Base-by-base conservation (phyloP, 2,888 invertebrate species). In the Pogonocherus hispidulus region DNA sequence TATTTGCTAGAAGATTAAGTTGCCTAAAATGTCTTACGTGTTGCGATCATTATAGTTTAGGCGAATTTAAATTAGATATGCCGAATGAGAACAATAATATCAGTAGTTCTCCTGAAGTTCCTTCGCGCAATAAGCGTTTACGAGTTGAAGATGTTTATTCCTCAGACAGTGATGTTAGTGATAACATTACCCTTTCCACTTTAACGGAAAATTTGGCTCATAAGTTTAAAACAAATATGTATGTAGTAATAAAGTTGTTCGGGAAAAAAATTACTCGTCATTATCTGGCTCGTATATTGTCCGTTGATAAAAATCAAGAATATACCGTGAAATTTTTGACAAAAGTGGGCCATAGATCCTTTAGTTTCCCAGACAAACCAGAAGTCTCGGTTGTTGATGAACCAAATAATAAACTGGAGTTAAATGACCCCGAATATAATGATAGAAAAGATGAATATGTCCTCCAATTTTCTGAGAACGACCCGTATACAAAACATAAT, bases 1-100 rank as follows among this genome's bases (percentile, higher is more conserved):
- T 56, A 16, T 27, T 35, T 27, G 32, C 16, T 18, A 56, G 56
- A 56, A 27, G 35, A 18, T 35, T 56, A 3, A 56, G 56, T 16
- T 35, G 56, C 32, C 22, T 18, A 23, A 22, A 41, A 20, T 59
- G 59, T 14, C 14, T 23, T 1, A n/a, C 19, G 14, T 6, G 4
- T 20, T 44, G 59, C 19, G 6, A 19, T 11, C 44, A 44, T 46
- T 22, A 19, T 46, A 14, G 41, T 46, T 8, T 46, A 14, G 22
- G 44, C 2, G 2, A n/a, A 44, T 14, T 44, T 16, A 14, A 4
- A 44, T 44, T 4, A 44, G n/a, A 14, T 2, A 44, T n/a, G n/a
- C n/a, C n/a, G n/a, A n/a, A n/a, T n/a, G 16, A 44, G 5, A 44
- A 44, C 14, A 44, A 23, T 6, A 14, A 16, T 44, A 14, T 14